These are phyloP conservation scores for Siniperca knerii DNA, from an alignment of 2,113 vertebrate genomes.

Conservation along the genomic window DNA sequence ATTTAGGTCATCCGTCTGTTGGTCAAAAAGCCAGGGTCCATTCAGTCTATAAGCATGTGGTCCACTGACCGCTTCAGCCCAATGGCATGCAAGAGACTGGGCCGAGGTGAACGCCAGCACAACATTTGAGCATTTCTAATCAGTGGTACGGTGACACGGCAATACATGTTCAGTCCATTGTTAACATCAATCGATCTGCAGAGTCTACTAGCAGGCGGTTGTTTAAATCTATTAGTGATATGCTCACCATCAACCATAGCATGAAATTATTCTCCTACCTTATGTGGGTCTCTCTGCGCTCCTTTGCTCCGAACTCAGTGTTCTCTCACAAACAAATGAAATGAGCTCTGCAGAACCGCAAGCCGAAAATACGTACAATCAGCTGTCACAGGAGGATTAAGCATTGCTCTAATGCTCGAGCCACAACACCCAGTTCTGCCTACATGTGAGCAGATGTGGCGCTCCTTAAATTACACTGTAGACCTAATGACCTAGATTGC, in stretches of 20 bases:
- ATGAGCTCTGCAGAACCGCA: conserved; percentile 22
- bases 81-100: conserved; percentile 34
- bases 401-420: conserved; percentile 58
- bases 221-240: background rate
- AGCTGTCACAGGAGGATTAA: conserved; percentile 72
- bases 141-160: background rate
- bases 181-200: background rate
- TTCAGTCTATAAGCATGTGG: conserved; percentile 62
- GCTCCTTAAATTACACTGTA: conserved; percentile 77
- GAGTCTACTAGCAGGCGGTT: background rate
- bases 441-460: conserved; percentile 80
- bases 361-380: conserved; percentile 58
- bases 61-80: conserved; percentile 48
- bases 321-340: conserved; percentile 34
- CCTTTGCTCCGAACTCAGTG: conserved; percentile 1
- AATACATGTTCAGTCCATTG: background rate
- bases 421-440: conserved; percentile 66
- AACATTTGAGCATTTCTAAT: conserved; percentile 37
- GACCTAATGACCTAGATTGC: conserved; percentile 84
- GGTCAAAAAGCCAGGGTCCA: conserved; percentile 74
- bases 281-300: background rate
- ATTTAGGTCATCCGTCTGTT: conserved; percentile 79
- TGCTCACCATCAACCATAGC: background rate
- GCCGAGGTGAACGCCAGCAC: conserved; percentile 53
- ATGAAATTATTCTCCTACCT: conserved; percentile 26